phyloP scores from a whole-genome alignment of 1,140 invertebrate species.

The Dendroctonus ponderosae region DNA sequence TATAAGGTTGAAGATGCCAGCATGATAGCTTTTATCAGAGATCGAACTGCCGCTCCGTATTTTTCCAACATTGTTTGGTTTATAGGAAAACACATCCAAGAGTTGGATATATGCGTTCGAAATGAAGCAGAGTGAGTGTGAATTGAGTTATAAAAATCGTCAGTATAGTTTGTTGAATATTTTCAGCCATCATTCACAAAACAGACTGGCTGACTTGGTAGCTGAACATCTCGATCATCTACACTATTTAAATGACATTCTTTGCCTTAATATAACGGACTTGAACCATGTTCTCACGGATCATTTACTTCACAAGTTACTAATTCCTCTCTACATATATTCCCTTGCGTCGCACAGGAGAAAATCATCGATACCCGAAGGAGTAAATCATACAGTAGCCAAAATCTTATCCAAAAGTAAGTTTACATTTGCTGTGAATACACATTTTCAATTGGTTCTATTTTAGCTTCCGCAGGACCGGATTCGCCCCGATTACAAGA shows the following conservation, averaged over 20 bases:
- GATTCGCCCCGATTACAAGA: slow-evolving; percentile 43
- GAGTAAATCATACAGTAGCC: slow-evolving; percentile 60
- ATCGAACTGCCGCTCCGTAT: slow-evolving; percentile 94
- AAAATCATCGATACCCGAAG: slow-evolving; percentile 51
- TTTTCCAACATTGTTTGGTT: slow-evolving; percentile 99
- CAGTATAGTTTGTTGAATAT: slow-evolving; percentile 3
- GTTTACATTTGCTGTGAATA: slow-evolving; percentile 6
- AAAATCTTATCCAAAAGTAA: slow-evolving; percentile 55
- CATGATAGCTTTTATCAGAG: slow-evolving; percentile 94
- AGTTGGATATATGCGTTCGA: slow-evolving; percentile 91
- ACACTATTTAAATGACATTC: slow-evolving; percentile 97
- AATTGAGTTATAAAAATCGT: slow-evolving; percentile 16
- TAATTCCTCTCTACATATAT: slow-evolving; percentile 93
- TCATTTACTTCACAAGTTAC: slow-evolving; percentile 88
- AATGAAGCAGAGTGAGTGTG: slow-evolving; percentile 87
- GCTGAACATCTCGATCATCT: slow-evolving; percentile 97
- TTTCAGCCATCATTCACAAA: slow-evolving; percentile 85
- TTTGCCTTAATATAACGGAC: slow-evolving; percentile 87
- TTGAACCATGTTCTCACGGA: slow-evolving; percentile 95
- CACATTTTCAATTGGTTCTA: neutral
- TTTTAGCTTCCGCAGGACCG: slow-evolving; percentile 54
- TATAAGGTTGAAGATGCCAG: slow-evolving; percentile 93
- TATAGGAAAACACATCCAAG: slow-evolving; percentile 96
- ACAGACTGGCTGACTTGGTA: slow-evolving; percentile 88
- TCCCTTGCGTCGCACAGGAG: slow-evolving; percentile 64